These are phyloP conservation scores for Catocala nupta DNA, from an alignment of 2,888 invertebrate species.

Conservation along the genomic window DNA sequence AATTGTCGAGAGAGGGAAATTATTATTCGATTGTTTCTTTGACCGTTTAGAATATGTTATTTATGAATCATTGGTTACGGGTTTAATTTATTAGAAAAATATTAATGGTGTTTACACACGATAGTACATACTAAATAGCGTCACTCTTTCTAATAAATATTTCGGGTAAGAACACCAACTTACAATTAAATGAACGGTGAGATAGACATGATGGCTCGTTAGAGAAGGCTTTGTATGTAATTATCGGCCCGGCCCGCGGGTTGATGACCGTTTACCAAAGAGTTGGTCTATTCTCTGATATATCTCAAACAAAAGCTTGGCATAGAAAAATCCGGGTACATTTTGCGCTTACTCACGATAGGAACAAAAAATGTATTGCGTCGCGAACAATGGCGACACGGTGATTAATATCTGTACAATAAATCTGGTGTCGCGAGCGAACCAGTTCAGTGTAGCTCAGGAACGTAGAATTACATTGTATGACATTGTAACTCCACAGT, in stretches of 20 bases:
- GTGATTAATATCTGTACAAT: constrained; percentile 76
- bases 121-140: constrained; percentile 6
- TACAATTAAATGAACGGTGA: constrained; percentile 56
- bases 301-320: constrained; percentile 78
- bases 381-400: constrained; percentile 75
- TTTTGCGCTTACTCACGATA: constrained; percentile 78
- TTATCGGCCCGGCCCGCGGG: constrained; percentile 68
- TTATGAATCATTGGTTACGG: constrained; percentile 32
- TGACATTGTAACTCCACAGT: constrained; percentile 14
- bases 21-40: constrained; percentile 49
- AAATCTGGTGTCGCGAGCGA: constrained; percentile 48
- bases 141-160: constrained; percentile 33
- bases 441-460: constrained; percentile 20
- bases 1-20: constrained; percentile 42
- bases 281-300: constrained; percentile 80
- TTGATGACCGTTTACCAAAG: constrained; percentile 76
- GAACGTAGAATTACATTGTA: constrained; percentile 8
- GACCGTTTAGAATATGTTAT: constrained; percentile 33
- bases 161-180: constrained; percentile 44
- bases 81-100: constrained; percentile 24
- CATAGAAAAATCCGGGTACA: constrained; percentile 64
- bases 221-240: constrained; percentile 72
- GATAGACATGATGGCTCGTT: constrained; percentile 68
- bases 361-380: constrained; percentile 64
- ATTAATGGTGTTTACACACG: constrained; percentile 14